Conservation (phyloP, 2,797 vertebrate species). For the Thripadectes ignobilis region DNA sequence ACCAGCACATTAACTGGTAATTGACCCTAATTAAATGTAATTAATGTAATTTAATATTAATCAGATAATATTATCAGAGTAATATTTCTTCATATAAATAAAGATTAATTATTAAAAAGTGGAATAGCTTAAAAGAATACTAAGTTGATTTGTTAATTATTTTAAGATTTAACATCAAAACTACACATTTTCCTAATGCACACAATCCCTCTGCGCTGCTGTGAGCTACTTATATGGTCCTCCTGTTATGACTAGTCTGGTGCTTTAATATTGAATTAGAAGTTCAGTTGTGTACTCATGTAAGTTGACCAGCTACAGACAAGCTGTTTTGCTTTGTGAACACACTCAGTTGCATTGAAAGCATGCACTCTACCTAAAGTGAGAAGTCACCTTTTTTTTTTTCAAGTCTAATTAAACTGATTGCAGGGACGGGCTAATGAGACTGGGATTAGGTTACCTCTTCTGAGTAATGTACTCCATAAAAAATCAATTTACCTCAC, state of each 20-base stretch:
- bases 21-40: conserved; percentile 11
- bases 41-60: background rate
- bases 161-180: background rate
- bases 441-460: background rate
- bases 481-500: background rate
- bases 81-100: background rate
- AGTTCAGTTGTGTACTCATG: background rate
- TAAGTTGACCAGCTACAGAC: background rate
- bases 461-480: conserved; percentile 23
- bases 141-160: background rate
- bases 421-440: background rate
- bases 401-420: conserved; percentile 29
- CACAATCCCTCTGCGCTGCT: background rate
- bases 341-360: background rate
- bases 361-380: background rate
- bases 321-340: background rate
- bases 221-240: accelerated
- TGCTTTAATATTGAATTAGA: background rate
- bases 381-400: conserved; percentile 22
- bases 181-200: background rate
- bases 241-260: background rate
- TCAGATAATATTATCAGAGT: background rate
- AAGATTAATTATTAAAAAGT: background rate
- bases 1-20: background rate
- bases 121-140: background rate